Base-by-base conservation (phyloP, 2,113 vertebrate species). In the Camelus bactrianus region DNA sequence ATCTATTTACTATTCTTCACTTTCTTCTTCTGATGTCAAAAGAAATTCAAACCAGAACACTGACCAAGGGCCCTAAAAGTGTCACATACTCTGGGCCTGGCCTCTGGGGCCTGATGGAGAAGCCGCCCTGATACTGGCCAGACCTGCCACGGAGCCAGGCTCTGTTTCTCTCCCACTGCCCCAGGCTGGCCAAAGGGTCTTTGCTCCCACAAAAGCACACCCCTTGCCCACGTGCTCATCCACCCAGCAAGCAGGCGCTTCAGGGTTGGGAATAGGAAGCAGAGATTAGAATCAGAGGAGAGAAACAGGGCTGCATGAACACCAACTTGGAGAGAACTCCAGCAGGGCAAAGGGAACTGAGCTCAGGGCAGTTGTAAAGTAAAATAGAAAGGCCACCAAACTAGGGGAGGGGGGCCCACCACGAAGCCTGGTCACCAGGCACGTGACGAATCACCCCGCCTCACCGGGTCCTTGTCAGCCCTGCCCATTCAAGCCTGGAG, bases 401-500 rank as follows among this genome's bases (percentile, higher is more conserved):
- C 28, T 24, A 12, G n/a, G 38, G 50, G 28, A 16, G 2, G 60
- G 26, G n/a, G 4, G 16, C 56, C 58, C 38, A 10, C 20, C 9
- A 0, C 3, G 8, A 32, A 73, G 56, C 8, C n/a, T 8, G 0
- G 75, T 24, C 83, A 64, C 83, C 75, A 42, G 38, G 56, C 26
- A 0, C 0, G 15, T 19, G 80, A 72, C 10, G 5, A 24, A 46
- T 11, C 65, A 1, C 12, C 8, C 70, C 8, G 8, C 17, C 72
- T 19, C 42, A 0, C 2, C 0, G 3, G 24, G 73, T 56, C 56
- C 32, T 2, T 9, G 48, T 28, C n/a, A 69, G 73, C 16, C 5
- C 0, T 11, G 46, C 38, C 42, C 46, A 19, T 1, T 13, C 3
- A 6, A 64, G 26, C 16, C 73, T 20, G 0, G 1, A 42, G 20